Evolutionary conservation across 2,888 invertebrate genomes (phyloP).

Genomic region (Coleophora flavipennella): DNA sequence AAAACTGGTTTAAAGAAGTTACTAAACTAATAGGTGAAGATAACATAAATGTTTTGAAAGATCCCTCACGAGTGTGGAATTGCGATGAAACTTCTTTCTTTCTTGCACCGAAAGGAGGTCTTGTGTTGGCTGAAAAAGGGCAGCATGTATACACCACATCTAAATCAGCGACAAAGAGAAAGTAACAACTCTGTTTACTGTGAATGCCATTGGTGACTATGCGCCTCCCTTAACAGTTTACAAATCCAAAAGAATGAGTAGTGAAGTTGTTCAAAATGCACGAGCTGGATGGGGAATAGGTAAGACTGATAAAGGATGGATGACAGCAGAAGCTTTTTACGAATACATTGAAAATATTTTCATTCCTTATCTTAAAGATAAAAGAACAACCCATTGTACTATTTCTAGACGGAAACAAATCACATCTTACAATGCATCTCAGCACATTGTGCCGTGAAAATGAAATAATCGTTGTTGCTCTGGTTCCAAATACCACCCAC

Average conservation of each 20-base stretch:
- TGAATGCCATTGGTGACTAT: constrained; percentile 10
- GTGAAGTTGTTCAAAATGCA: constrained; percentile 10
- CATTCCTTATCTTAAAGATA: background rate
- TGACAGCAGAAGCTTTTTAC: constrained; percentile 22
- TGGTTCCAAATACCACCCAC: constrained; percentile 17
- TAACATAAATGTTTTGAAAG: constrained; percentile 4
- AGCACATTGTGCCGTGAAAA: constrained; percentile 14
- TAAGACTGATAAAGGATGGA: constrained; percentile 42
- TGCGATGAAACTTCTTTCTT: constrained; percentile 13
- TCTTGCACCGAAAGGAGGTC: constrained; percentile 12
- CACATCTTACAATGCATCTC: background rate
- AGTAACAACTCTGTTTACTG: constrained; percentile 9
- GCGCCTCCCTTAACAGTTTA: constrained; percentile 16
- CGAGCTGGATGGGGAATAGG: constrained; percentile 30
- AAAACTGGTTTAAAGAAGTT: constrained; percentile 12
- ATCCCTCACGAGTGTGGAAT: constrained; percentile 5
- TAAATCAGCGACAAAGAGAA: constrained; percentile 11
- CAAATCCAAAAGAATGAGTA: constrained; percentile 4
- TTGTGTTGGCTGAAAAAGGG: constrained; percentile 13
- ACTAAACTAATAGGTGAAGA: constrained; percentile 4
- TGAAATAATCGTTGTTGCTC: constrained; percentile 14
- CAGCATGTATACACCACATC: constrained; percentile 9
- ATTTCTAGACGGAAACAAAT: background rate
- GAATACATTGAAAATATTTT: constrained; percentile 8
- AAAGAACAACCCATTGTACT: background rate